Evolutionary conservation across 2,888 invertebrate genomes (phyloP), one percentile per base, ranked within the genome.

Genomic region (Orchestes rusci): DNA sequence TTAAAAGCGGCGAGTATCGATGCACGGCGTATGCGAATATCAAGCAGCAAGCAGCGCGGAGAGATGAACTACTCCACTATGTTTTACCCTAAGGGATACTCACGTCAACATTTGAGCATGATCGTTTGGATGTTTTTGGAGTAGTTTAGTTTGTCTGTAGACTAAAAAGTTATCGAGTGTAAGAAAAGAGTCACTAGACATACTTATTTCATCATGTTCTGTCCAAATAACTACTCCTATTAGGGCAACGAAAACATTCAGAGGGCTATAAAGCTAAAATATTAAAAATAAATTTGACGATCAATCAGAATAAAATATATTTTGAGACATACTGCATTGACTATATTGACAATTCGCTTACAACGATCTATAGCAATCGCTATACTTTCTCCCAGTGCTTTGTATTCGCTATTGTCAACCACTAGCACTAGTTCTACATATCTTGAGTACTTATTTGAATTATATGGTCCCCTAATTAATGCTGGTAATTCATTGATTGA

Each of bases 151-250:
- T 56, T 83, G 76, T 37, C 97, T 76, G 69, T 97, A 99, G 53
- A 82, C 79, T 40, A 97, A 74, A 70, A 99, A 99, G 69, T 86
- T 87, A 15, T 84, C 84, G 48, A 99, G 75, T 0, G 96, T 96
- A 19, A 74, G 77, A 67, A 95, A 94, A 10, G 92, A 91, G 62
- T 94, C 84, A 47, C 78, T 71, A 1, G 82, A 82, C 50, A 97
- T 75, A 16, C 73, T 72, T 53, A 96, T 91, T 68, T 87, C 84
- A 66, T 97, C 91, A 37, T 75, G 70, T 58, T 91, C 88, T 10
- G 79, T 84, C 99, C 97, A 99, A 28, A 96, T 88, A 50, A 94
- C 94, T 17, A 96, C 90, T 18, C 96, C 96, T n/a, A 96, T 92
- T 56, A 99, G 72, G 0, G 92, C 92, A 63, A 99, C 82, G 70